Base-by-base conservation (phyloP, 2,797 vertebrate genomes). In the Sebastes elongatus region DNA sequence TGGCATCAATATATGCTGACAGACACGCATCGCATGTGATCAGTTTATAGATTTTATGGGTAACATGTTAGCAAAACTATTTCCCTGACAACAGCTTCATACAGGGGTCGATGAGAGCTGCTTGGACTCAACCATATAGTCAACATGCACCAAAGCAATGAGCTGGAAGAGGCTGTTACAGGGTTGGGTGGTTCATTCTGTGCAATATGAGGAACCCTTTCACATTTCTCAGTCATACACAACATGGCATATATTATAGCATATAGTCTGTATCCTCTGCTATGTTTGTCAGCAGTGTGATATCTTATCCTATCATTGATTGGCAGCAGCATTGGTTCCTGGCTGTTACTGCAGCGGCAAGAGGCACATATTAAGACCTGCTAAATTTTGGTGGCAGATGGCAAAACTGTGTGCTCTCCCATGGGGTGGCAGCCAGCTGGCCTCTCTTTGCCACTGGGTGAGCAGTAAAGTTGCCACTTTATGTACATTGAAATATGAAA, bases 361-460 rank as follows among this genome's bases (percentile, higher is more conserved):
- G 87, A 89, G 84, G 75, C 78, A 63, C 88, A 87, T 78, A 89
- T 90, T 89, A 91, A 91, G 82, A 91, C 83, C 83, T 73, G 89
- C 87, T 80, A 84, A 83, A 90, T 90, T 88, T 91, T 90, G 88
- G 84, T 83, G 89, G 82, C 93, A 93, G 92, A 94, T 94, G 93
- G 93, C 80, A 91, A 84, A 92, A 87, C 92, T 80, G 90, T 88
- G 86, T 89, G 88, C 68, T 72, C 73, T 91, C 92, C 91, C 91
- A 89, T 61, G 89, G 86, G 92, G 84, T 78, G 81, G 83, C 53
- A 88, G 89, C 91, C 89, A 90, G 90, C 90, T 91, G 90, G 91
- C 89, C 87, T 80, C 70, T 86, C 77, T 71, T 80, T 78, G 75
- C 86, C 65, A 68, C 88, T 76, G 79, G 86, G 78, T 79, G 66